These are phyloP conservation scores for Rhea americana DNA, from an alignment of 2,113 vertebrate species.

Conservation along the genomic window DNA sequence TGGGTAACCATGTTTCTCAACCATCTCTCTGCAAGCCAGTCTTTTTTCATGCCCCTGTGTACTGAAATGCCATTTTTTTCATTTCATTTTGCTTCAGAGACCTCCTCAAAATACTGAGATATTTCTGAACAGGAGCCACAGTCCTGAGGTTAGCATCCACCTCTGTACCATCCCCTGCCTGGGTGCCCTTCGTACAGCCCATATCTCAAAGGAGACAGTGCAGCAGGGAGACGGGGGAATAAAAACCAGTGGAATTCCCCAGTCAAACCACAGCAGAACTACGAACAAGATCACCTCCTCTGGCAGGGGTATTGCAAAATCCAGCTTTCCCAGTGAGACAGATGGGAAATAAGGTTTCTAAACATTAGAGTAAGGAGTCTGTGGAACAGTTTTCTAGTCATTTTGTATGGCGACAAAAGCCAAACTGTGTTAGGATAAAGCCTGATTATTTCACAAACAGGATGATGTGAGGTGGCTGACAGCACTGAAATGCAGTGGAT, in stretches of 20 bases:
- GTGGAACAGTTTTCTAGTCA: background rate
- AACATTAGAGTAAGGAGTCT: background rate
- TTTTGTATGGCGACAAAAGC: background rate
- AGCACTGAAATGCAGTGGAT: slow-evolving; percentile 10
- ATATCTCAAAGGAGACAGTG: background rate
- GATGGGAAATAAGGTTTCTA: background rate
- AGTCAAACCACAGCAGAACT: background rate
- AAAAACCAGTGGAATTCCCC: background rate
- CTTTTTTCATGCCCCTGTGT: background rate
- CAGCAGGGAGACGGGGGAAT: rapidly evolving
- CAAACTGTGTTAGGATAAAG: background rate
- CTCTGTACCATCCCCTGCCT: background rate
- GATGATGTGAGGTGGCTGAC: background rate
- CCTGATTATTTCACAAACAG: background rate
- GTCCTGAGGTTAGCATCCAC: background rate
- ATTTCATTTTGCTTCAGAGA: background rate
- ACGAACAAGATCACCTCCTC: background rate
- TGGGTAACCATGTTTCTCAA: background rate
- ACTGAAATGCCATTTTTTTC: background rate
- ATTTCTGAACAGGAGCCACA: background rate
- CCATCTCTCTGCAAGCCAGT: background rate
- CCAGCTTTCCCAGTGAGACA: background rate
- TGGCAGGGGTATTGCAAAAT: background rate
- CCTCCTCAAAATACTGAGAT: background rate
- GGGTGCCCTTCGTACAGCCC: rapidly evolving